phyloP scores from a whole-genome alignment of 1,140 invertebrate genomes.

The Heliconius congener region DNA sequence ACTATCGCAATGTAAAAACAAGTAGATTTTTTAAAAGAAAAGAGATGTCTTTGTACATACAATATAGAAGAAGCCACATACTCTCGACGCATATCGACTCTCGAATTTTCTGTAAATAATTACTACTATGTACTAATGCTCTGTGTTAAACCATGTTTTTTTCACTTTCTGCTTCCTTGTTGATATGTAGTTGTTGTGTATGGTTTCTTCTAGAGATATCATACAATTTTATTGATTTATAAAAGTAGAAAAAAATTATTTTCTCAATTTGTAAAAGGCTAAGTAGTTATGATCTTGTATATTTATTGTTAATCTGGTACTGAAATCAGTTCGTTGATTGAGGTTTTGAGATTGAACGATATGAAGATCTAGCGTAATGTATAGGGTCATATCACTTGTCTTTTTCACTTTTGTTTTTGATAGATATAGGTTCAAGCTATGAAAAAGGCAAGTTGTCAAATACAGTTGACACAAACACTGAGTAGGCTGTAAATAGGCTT shows the following conservation, averaged over 20 bases:
- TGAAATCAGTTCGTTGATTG: too few relatives aligned
- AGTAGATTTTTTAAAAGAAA: background rate
- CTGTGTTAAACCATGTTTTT: background rate
- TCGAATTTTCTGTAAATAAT: background rate
- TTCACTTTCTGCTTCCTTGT: background rate
- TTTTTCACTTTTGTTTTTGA: too few relatives aligned
- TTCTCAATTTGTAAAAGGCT: background rate
- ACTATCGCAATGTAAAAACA: background rate
- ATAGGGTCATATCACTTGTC: background rate
- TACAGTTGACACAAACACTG: too few relatives aligned
- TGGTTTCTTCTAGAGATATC: background rate
- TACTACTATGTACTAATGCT: too few relatives aligned
- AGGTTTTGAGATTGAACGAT: too few relatives aligned
- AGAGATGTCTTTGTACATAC: background rate
- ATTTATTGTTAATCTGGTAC: too few relatives aligned
- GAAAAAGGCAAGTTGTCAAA: too few relatives aligned
- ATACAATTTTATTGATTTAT: background rate
- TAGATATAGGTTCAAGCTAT: too few relatives aligned
- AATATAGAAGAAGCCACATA: conserved; percentile 2
- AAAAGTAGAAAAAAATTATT: background rate
- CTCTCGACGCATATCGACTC: background rate
- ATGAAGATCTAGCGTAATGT: background rate
- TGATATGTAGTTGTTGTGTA: too few relatives aligned
- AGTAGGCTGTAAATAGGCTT: too few relatives aligned
- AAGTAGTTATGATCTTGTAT: background rate